Evolutionary conservation across 2,888 invertebrate species (phyloP).

Genomic region (Yponomeuta cagnagella): DNA sequence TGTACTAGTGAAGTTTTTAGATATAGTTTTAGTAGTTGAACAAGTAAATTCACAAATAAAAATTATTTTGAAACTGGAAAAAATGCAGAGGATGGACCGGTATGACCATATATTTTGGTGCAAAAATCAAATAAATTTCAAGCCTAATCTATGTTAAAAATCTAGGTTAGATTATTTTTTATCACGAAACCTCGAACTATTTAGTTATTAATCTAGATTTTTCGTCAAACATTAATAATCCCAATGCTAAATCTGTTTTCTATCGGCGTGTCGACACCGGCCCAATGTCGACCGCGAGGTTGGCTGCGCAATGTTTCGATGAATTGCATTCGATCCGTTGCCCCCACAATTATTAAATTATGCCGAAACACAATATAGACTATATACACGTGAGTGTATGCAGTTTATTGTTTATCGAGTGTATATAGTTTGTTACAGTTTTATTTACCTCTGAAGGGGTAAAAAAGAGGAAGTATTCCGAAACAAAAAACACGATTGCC

Average conservation of each 20-base stretch:
- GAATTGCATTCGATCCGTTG: not conserved
- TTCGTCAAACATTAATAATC: constrained; percentile 9
- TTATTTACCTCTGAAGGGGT: too few species aligned
- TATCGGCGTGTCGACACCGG: constrained; percentile 42
- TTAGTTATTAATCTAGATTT: not conserved
- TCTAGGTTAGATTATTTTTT: not conserved
- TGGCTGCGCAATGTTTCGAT: constrained; percentile 22
- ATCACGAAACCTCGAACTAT: not conserved
- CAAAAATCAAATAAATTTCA: too few species aligned
- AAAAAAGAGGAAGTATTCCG: too few species aligned
- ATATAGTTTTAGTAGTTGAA: too few species aligned
- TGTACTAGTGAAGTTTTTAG: too few species aligned
- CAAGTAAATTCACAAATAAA: too few species aligned
- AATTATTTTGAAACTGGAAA: too few species aligned
- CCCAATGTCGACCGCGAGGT: constrained; percentile 41
- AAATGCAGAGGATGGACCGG: too few species aligned
- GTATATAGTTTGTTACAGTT: too few species aligned
- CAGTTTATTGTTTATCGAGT: too few species aligned
- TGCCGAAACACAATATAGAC: not conserved
- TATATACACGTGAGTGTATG: not conserved
- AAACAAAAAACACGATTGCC: too few species aligned
- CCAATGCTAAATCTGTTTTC: constrained; percentile 48
- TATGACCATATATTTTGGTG: too few species aligned
- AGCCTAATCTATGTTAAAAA: not conserved
- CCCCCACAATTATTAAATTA: not conserved